A percentile compares a stretch with the other conserved stretches of the same genome.
Conservation (phyloP, 2,113 vertebrate species). For the Hemicordylus capensis region DNA sequence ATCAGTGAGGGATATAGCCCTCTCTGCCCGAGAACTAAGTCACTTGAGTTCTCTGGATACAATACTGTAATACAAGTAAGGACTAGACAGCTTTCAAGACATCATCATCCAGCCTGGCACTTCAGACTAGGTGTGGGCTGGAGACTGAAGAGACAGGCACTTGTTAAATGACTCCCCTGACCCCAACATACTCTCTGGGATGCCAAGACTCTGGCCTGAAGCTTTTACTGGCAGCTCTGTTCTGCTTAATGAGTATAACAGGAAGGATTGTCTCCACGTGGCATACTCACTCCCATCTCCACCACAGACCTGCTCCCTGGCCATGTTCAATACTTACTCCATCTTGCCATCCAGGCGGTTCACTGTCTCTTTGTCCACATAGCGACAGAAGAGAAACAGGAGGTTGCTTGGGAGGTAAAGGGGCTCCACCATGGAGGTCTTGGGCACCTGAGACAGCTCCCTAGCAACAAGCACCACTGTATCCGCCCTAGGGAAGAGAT, state of each 20-base stretch:
- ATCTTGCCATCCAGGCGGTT: constrained; percentile 89
- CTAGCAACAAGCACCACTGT: constrained; percentile 87
- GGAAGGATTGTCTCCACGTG: no score
- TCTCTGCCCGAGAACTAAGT: not conserved
- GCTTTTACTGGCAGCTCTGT: no score
- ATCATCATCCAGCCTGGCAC: not conserved
- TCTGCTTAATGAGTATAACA: no score
- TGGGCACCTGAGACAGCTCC: constrained; percentile 84
- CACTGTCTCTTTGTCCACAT: constrained; percentile 89
- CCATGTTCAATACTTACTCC: constrained; percentile 79
- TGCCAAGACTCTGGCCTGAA: not conserved
- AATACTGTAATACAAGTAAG: not conserved
- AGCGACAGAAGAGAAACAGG: constrained; percentile 91
- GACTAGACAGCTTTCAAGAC: not conserved
- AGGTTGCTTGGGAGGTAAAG: constrained; percentile 90
- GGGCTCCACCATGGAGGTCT: constrained; percentile 86
- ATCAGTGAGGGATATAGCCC: not conserved
- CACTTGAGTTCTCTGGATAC: not conserved
- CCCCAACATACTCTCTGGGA: not conserved
- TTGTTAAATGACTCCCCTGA: not conserved
- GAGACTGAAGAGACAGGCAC: not conserved
- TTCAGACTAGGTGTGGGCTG: not conserved
- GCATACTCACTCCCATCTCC: no score
- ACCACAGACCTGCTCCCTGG: rapidly evolving
- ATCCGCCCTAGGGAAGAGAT: constrained; percentile 81